A percentile compares a stretch with the other conserved stretches of the same genome.
These are phyloP conservation scores for Tetrax tetrax DNA, from an alignment of 2,113 vertebrate genomes.

Conservation along the genomic window DNA sequence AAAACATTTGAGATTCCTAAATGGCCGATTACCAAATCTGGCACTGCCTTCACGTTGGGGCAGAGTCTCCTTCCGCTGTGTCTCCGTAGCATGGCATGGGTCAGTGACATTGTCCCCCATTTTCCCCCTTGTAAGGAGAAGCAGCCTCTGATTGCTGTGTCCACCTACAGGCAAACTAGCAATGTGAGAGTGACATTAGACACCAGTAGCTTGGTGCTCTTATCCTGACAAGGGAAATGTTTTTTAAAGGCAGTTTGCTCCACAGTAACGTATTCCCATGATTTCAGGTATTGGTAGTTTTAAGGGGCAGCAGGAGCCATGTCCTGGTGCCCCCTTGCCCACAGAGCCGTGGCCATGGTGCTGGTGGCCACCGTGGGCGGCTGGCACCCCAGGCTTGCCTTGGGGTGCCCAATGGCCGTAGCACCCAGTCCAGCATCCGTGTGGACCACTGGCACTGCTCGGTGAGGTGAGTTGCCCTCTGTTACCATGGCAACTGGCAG, in stretches of 20 bases:
- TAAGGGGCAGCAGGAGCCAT: neutral
- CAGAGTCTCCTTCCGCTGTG: neutral
- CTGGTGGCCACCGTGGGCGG: neutral
- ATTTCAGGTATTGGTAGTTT: neutral
- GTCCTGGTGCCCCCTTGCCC: accelerated
- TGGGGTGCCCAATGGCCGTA: neutral
- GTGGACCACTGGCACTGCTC: neutral
- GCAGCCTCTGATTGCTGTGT: neutral
- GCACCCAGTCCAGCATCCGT: neutral
- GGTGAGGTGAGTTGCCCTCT: conserved; percentile 56
- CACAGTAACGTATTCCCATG: accelerated
- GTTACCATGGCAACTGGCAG: conserved; percentile 85
- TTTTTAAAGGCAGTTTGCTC: neutral
- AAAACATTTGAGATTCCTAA: neutral
- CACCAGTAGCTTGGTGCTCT: neutral
- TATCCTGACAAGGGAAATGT: neutral
- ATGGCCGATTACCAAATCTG: neutral
- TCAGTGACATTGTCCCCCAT: accelerated
- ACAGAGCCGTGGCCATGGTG: accelerated
- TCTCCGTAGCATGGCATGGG: neutral
- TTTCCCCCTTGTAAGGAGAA: neutral
- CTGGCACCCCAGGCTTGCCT: neutral
- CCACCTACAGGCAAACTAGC: accelerated
- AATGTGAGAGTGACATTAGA: neutral
- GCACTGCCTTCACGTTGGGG: neutral